phyloP scores from a whole-genome alignment of 2,888 invertebrate species.

The Phaedon cochleariae region DNA sequence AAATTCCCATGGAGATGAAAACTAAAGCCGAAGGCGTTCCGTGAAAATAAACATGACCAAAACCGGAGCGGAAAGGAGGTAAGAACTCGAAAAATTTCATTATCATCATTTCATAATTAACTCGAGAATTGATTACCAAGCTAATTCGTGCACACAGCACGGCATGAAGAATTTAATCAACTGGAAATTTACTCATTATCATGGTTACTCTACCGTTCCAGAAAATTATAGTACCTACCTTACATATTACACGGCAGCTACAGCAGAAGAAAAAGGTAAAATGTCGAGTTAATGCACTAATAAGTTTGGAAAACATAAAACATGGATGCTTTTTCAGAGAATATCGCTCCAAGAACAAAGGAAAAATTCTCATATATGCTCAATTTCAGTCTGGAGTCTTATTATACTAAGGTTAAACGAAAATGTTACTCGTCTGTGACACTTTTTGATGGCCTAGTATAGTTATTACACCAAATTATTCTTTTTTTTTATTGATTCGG shows the following conservation, averaged over 20 bases:
- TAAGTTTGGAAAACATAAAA: background rate
- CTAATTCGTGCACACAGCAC: slow-evolving; percentile 30
- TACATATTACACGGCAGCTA: slow-evolving; percentile 24
- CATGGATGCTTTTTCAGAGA: too few relatives aligned
- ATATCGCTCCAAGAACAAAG: too few relatives aligned
- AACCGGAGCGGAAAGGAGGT: background rate
- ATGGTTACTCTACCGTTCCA: slow-evolving; percentile 24
- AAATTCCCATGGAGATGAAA: background rate
- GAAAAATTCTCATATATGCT: too few relatives aligned
- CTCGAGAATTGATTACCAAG: slow-evolving; percentile 30
- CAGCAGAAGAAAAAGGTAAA: background rate
- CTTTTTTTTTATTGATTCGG: too few relatives aligned
- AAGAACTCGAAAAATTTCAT: slow-evolving; percentile 29
- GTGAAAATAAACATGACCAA: background rate
- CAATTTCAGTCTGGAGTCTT: too few relatives aligned
- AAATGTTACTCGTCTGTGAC: too few relatives aligned
- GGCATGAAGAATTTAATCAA: slow-evolving; percentile 34
- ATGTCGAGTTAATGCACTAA: background rate
- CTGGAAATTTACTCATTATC: slow-evolving; percentile 37
- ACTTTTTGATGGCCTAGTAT: too few relatives aligned
- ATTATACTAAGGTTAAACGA: too few relatives aligned
- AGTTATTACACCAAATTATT: too few relatives aligned
- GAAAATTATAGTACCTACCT: slow-evolving; percentile 31
- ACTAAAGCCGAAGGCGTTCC: background rate
- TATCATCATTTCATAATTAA: slow-evolving; percentile 35